A percentile compares a stretch with the other conserved stretches of the same genome.
Conservation (phyloP, 2,113 vertebrate genomes). For the Hystrix brachyura region DNA sequence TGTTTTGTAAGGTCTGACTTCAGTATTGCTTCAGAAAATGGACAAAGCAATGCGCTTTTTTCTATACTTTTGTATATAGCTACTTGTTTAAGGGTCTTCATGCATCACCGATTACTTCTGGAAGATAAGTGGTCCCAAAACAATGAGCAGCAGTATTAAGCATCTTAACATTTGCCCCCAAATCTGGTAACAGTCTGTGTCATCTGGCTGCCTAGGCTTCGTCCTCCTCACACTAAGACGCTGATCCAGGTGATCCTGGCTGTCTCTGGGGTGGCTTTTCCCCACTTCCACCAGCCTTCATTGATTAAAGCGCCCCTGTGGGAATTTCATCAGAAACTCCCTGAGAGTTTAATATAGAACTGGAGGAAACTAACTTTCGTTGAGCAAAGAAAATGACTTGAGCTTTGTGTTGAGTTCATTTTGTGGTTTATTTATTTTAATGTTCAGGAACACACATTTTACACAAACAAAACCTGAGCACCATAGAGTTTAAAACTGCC, state of each 20-base stretch:
- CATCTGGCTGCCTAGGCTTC: neutral
- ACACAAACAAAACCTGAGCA: neutral
- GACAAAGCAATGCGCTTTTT: neutral
- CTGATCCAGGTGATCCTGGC: neutral
- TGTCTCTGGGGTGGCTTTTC: neutral
- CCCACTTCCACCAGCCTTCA: neutral
- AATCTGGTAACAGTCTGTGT: neutral
- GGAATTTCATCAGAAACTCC: neutral
- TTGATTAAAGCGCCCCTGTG: neutral
- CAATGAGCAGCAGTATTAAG: neutral
- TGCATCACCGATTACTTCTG: neutral
- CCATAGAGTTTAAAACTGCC: neutral
- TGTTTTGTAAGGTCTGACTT: neutral
- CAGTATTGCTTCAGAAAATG: neutral
- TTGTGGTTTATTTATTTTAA: neutral
- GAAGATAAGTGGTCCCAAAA: neutral
- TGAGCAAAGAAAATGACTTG: slow-evolving; percentile 32
- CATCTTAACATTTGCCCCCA: neutral
- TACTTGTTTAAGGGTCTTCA: neutral
- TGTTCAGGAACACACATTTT: neutral
- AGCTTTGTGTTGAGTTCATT: neutral
- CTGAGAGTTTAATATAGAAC: slow-evolving; percentile 3
- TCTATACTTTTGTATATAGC: neutral
- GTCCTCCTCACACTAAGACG: neutral
- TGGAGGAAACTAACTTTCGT: neutral